These are phyloP conservation scores for Aptenodytes forsteri DNA, from an alignment of 2,113 vertebrate genomes.

Conservation along the genomic window DNA sequence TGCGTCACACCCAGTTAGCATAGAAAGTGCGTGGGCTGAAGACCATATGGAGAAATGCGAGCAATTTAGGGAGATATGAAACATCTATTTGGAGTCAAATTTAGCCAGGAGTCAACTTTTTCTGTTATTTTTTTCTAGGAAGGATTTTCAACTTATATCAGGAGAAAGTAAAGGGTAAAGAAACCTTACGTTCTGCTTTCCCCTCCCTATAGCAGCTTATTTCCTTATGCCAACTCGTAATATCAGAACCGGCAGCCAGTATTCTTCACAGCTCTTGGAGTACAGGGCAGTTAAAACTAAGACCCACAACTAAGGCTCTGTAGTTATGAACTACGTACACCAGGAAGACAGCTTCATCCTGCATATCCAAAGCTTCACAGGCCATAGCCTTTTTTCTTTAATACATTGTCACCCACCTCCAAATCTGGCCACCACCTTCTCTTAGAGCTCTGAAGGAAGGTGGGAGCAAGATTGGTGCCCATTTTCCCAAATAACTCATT, in stretches of 20 bases:
- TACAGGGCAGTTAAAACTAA: neutral
- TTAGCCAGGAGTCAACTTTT: neutral
- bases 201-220: accelerated
- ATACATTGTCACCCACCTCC: neutral
- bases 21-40: slow-evolving; percentile 3
- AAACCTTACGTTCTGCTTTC: neutral
- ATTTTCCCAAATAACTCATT: neutral
- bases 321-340: accelerated
- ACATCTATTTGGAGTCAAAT: neutral
- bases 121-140: neutral
- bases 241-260: neutral
- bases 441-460: neutral
- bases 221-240: accelerated
- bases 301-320: neutral
- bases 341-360: neutral
- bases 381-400: neutral
- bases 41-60: neutral
- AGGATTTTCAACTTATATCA: neutral
- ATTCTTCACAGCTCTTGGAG: neutral
- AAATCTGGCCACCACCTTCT: neutral
- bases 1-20: neutral
- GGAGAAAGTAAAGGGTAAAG: neutral
- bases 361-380: neutral
- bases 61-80: neutral
- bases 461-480: neutral